Conservation (phyloP, 2,113 vertebrate species). For the Callaeas wilsoni region DNA sequence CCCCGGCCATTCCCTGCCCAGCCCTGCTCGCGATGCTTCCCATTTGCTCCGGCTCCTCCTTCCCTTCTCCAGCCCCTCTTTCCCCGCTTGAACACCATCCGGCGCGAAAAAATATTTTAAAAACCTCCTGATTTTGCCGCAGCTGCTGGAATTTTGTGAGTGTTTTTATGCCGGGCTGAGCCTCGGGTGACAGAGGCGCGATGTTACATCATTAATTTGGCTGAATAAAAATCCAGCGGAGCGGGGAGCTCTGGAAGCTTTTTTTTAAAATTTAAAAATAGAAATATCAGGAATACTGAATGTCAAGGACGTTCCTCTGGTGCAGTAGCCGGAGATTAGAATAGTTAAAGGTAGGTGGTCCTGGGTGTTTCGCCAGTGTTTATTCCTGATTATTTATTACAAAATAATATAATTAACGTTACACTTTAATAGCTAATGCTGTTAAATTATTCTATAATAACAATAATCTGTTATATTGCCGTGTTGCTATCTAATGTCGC, state of each 20-base stretch:
- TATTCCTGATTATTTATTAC: not conserved
- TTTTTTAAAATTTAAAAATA: not conserved
- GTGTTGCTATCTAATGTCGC: not conserved
- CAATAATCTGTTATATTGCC: no score
- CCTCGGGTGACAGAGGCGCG: fast-evolving
- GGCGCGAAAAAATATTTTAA: not conserved
- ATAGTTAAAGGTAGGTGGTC: not conserved
- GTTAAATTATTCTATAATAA: not conserved
- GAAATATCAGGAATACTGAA: not conserved
- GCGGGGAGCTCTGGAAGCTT: not conserved
- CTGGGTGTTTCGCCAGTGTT: not conserved
- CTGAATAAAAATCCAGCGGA: not conserved
- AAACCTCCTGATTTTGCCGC: fast-evolving
- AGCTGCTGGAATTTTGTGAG: fast-evolving
- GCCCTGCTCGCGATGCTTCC: not conserved
- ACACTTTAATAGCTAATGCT: not conserved
- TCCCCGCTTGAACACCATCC: fast-evolving
- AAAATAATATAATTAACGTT: not conserved
- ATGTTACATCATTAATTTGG: not conserved
- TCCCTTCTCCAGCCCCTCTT: not conserved
- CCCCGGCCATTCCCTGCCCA: not conserved
- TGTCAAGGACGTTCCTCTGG: not conserved
- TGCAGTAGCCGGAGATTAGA: no score
- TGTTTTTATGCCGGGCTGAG: not conserved
- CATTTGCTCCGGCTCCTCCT: not conserved